A percentile compares a stretch with the other conserved stretches of the same genome.
Conservation (phyloP, 2,888 invertebrate species). For the Tetropium fuscum region DNA sequence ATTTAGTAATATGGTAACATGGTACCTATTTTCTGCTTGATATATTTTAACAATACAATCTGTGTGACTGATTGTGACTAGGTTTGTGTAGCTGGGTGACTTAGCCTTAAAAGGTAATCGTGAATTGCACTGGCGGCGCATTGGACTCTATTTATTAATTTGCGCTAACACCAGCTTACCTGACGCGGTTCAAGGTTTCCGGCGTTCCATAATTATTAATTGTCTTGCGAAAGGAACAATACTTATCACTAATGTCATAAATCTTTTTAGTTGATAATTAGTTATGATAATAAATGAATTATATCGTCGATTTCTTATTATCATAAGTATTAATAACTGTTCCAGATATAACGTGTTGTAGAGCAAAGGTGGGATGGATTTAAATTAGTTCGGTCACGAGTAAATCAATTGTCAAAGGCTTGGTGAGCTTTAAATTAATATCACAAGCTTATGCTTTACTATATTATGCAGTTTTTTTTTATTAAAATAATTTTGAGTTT, state of each 20-base stretch:
- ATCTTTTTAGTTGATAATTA: constrained; percentile 6
- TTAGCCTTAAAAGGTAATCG: constrained; percentile 46
- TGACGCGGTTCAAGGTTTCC: constrained; percentile 34
- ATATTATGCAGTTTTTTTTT: no score
- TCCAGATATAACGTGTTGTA: neutral
- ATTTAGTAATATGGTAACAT: no score
- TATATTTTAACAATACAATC: no score
- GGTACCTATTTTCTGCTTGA: no score
- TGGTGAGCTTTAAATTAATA: no score
- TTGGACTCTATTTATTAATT: constrained; percentile 24
- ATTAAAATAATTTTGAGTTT: no score
- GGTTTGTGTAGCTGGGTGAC: no score
- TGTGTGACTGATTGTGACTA: no score
- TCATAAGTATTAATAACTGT: neutral
- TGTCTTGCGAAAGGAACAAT: neutral
- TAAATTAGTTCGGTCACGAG: no score
- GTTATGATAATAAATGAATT: constrained; percentile 3
- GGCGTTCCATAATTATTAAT: constrained; percentile 7
- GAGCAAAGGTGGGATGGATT: neutral
- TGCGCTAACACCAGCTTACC: constrained; percentile 30
- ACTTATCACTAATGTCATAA: constrained; percentile 2
- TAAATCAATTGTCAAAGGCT: no score
- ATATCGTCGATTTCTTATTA: neutral
- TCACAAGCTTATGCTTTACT: no score
- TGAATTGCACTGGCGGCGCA: constrained; percentile 39